These are phyloP conservation scores for Hybos culiciformis DNA, from an alignment of 2,888 invertebrate species.

Conservation along the genomic window DNA sequence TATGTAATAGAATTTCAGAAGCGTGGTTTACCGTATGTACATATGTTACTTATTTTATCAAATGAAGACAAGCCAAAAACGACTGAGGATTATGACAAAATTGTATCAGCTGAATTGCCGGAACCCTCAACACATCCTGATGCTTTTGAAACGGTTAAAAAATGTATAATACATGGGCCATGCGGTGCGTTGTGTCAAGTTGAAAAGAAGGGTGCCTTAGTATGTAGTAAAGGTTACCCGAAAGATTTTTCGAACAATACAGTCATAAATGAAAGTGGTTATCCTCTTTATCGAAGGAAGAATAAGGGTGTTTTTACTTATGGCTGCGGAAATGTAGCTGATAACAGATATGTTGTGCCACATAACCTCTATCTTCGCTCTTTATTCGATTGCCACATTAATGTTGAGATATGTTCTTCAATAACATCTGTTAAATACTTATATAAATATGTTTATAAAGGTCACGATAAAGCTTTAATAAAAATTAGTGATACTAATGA, in stretches of 20 bases:
- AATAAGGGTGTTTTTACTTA: conserved; percentile 12
- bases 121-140: conserved; percentile 8
- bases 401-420: conserved; percentile 21
- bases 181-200: conserved; percentile 12
- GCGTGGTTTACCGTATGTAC: conserved; percentile 20
- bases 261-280: conserved; percentile 17
- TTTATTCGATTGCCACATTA: conserved; percentile 21
- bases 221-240: conserved; percentile 21
- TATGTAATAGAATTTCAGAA: conserved; percentile 25
- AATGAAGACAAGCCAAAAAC: neutral
- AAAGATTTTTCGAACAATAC: conserved; percentile 18
- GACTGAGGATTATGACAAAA: conserved; percentile 9
- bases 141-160: conserved; percentile 9
- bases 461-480: conserved; percentile 17
- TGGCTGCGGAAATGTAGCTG: conserved; percentile 14
- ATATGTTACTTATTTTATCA: conserved; percentile 16
- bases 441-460: conserved; percentile 21
- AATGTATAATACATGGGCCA: conserved; percentile 15
- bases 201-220: conserved; percentile 12
- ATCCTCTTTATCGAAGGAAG: conserved; percentile 19
- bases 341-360: conserved; percentile 26
- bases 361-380: conserved; percentile 16
- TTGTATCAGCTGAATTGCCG: conserved; percentile 14
- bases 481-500: no score
- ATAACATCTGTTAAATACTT: conserved; percentile 20